Evolutionary conservation across 1,140 invertebrate species (phyloP), one percentile per base, ranked within the genome.

Genomic region (Acromyrmex charruanus): DNA sequence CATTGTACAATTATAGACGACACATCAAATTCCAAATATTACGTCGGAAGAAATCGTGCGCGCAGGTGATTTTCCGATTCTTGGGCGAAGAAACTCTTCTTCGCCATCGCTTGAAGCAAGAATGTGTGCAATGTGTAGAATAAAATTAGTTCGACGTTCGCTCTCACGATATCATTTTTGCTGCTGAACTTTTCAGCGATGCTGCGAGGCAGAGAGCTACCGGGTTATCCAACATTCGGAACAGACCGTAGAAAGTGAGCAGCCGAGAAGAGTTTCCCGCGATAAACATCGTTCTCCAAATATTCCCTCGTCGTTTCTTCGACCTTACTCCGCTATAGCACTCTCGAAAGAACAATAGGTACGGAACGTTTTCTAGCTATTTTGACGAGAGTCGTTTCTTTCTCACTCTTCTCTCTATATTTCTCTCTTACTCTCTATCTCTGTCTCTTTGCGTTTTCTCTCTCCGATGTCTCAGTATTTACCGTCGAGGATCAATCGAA

Each of bases 201-300:
- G 65, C 65, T 44, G 49, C 66, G 53, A 82, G 21, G 14, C 49
- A 69, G 44, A 69, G 77, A 68, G 66, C 12, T 51, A 7, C 21
- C 21, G 14, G 31, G 6, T 18, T 49, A 61, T 31, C 55, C 39
- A 25, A 75, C 80, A 75, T 84, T 84, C 58, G 55, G 28, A 61
- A 53, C 69, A 80, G 31, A 44, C 44, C 58, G 28, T 75, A 51
- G 71, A 75, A 85, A 55, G 55, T 66, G 82, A 85, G 49, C 61
- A 85, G 74, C 35, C 59, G 39, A 51, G 66, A 69, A 81, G 79
- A 86, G 85, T 81, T 86, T 86, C 77, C 66, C 53, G 66, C 77
- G 77, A 65, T 86, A 86, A 86, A 86, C 77, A 86, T 71, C 65
- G 25, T 86, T 86, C 77, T 72, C 58, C 77, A 86, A 86, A 86